phyloP scores from a whole-genome alignment of 2,888 invertebrate genomes.

The Hydropsyche betteni region DNA sequence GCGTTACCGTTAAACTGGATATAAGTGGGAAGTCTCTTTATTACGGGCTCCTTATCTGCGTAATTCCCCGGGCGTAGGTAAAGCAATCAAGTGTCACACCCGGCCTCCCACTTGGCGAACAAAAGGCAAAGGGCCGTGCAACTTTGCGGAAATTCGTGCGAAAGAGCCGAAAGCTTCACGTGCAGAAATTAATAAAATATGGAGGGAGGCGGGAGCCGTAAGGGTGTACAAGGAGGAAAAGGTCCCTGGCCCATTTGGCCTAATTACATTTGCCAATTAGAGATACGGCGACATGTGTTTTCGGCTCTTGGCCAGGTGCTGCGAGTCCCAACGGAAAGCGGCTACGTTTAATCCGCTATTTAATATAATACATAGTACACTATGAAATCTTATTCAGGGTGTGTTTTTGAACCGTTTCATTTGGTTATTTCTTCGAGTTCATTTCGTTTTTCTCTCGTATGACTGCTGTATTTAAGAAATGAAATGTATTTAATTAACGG shows the following conservation, averaged over 20 bases:
- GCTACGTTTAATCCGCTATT: constrained; percentile 6
- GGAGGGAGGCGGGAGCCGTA: neutral
- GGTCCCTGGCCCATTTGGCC: constrained; percentile 17
- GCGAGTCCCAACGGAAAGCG: constrained; percentile 1
- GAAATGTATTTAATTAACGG: constrained; percentile 12
- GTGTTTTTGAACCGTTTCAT: neutral
- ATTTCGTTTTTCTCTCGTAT: neutral
- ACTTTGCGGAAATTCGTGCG: constrained; percentile 28
- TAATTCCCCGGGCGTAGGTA: constrained; percentile 29
- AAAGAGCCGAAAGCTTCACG: constrained; percentile 32
- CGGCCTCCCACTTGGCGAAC: constrained; percentile 14
- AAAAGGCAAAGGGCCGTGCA: constrained; percentile 1
- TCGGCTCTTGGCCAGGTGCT: constrained; percentile 10
- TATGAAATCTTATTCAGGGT: neutral
- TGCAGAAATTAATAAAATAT: constrained; percentile 32
- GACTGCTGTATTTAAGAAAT: neutral
- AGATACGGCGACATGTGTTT: constrained; percentile 22
- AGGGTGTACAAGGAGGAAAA: constrained; percentile 2
- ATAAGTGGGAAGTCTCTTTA: constrained; percentile 32
- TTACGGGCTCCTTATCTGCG: constrained; percentile 31
- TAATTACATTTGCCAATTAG: constrained; percentile 29
- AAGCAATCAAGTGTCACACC: constrained; percentile 33
- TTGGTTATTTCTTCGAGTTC: neutral
- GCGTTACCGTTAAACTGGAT: constrained; percentile 32
- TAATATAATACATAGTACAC: neutral